A percentile compares a stretch with the other conserved stretches of the same genome.
Conservation (phyloP, 2,797 vertebrate species). For the Ctenosaura bakeri region DNA sequence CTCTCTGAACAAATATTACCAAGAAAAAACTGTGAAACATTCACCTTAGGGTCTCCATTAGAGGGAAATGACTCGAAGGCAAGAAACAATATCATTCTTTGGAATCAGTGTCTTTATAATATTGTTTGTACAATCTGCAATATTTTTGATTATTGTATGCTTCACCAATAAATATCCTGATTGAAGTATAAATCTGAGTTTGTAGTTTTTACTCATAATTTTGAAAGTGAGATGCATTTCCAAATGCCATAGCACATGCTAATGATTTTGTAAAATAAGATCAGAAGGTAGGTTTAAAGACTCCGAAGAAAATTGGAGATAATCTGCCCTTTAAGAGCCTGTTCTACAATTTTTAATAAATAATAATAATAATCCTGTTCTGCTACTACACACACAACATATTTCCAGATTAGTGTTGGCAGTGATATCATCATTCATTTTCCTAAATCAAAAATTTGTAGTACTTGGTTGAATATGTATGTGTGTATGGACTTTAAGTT, state of each 20-base stretch:
- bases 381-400: neutral
- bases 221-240: neutral
- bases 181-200: neutral
- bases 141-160: neutral
- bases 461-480: neutral
- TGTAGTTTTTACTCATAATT: neutral
- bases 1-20: no score
- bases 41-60: no score
- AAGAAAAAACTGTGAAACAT: no score
- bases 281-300: neutral
- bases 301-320: neutral
- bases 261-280: neutral
- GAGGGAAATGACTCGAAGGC: no score
- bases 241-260: neutral
- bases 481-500: neutral
- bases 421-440: neutral
- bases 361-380: neutral
- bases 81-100: neutral
- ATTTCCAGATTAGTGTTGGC: neutral
- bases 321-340: neutral
- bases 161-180: slow-evolving; percentile 14
- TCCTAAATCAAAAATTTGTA: neutral
- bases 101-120: neutral
- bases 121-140: neutral
- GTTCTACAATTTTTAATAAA: no score